Percentiles rank a stretch among this genome's conserved stretches.
These are phyloP conservation scores for Ommatoiulus sabulosus DNA, from an alignment of 2,888 invertebrate genomes.

Conservation along the genomic window DNA sequence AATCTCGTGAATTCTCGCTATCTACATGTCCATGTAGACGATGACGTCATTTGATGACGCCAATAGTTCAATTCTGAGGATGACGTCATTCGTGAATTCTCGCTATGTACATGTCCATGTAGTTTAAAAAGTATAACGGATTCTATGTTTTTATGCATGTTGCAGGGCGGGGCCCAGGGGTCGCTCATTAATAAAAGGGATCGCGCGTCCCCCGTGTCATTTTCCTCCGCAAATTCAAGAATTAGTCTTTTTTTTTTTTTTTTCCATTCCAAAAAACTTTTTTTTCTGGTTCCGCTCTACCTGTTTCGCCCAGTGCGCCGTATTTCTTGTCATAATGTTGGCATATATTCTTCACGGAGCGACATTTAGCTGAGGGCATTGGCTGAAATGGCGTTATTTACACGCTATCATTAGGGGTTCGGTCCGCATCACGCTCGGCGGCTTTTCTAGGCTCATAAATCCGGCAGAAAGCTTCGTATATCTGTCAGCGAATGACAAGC, in stretches of 20 bases:
- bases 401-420: conserved; percentile 44
- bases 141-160: too few relatives aligned
- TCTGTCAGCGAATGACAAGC: conserved; percentile 43
- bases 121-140: too few relatives aligned
- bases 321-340: conserved; percentile 45
- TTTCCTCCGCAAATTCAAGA: too few relatives aligned
- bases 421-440: conserved; percentile 45
- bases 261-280: background rate
- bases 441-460: conserved; percentile 28
- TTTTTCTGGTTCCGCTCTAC: background rate
- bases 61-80: too few relatives aligned
- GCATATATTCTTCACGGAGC: conserved; percentile 30
- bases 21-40: too few relatives aligned
- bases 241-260: background rate
- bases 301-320: background rate
- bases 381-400: conserved; percentile 47
- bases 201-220: too few relatives aligned
- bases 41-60: too few relatives aligned
- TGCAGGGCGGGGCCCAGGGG: too few relatives aligned
- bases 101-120: too few relatives aligned
- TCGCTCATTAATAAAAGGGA: too few relatives aligned
- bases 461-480: background rate
- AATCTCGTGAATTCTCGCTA: too few relatives aligned
- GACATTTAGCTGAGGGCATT: conserved; percentile 48
- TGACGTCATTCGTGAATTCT: too few relatives aligned